Percentiles rank a stretch among this genome's conserved stretches.
Conservation (phyloP, 2,888 invertebrate genomes). For the Cepaea hortensis region DNA sequence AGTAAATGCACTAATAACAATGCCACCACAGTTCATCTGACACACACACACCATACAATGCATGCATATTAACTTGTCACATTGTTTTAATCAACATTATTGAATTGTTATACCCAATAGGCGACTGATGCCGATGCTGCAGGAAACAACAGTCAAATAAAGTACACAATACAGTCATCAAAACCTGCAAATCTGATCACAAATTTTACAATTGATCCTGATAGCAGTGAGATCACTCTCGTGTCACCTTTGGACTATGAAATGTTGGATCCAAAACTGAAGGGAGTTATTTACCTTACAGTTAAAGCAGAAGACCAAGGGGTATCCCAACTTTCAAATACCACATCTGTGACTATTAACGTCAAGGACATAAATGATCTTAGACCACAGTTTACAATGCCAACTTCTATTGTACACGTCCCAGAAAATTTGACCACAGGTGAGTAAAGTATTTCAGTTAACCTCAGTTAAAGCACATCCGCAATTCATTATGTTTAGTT, state of each 20-base stretch:
- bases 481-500: background rate
- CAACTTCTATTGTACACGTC: background rate
- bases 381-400: background rate
- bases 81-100: background rate
- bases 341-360: slow-evolving; percentile 54
- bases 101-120: slow-evolving; percentile 71
- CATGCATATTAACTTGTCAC: background rate
- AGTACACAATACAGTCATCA: slow-evolving; percentile 49
- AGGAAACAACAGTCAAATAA: slow-evolving; percentile 64
- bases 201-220: slow-evolving; percentile 80
- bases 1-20: no score
- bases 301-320: slow-evolving; percentile 69
- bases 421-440: background rate
- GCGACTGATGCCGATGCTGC: slow-evolving; percentile 86
- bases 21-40: no score
- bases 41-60: no score
- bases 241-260: slow-evolving; percentile 68
- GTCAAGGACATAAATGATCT: slow-evolving; percentile 12
- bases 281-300: slow-evolving; percentile 59
- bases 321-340: slow-evolving; percentile 55
- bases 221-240: slow-evolving; percentile 80
- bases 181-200: background rate
- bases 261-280: slow-evolving; percentile 51
- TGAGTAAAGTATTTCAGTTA: background rate
- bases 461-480: background rate